A percentile compares a stretch with the other conserved stretches of the same genome.
These are phyloP conservation scores for Pediacus dermestoides DNA, from an alignment of 2,888 invertebrate genomes.

Conservation along the genomic window DNA sequence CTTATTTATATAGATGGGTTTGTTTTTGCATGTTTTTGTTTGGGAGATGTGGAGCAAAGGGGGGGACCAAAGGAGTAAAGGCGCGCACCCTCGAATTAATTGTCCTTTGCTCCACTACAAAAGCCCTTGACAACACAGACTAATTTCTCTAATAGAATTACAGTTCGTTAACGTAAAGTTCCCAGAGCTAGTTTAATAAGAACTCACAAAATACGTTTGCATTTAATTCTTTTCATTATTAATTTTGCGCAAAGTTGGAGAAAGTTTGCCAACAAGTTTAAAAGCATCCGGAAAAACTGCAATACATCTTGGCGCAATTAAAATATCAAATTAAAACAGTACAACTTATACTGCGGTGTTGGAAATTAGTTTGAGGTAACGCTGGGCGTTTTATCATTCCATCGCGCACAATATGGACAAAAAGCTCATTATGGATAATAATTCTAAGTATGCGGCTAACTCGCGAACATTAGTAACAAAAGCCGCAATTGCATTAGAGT, in stretches of 20 bases:
- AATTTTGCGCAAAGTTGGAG: conserved; percentile 12
- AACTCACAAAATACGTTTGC: conserved; percentile 23
- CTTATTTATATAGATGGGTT: conserved; percentile 25
- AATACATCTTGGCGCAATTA: no score
- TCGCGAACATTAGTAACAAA: conserved; percentile 38
- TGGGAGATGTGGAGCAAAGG: no score
- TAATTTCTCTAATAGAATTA: conserved; percentile 30
- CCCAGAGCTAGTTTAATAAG: conserved; percentile 21
- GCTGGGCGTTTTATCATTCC: no score
- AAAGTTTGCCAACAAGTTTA: neutral
- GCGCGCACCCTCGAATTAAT: no score
- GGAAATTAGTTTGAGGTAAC: no score
- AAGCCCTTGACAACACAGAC: conserved; percentile 25
- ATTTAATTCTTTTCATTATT: conserved; percentile 24
- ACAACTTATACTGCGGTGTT: no score
- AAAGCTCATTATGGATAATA: conserved; percentile 37
- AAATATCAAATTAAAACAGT: no score
- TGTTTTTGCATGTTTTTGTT: conserved; percentile 23
- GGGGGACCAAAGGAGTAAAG: no score
- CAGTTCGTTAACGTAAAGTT: conserved; percentile 18
- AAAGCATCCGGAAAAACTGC: no score
- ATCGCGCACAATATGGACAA: conserved; percentile 18
- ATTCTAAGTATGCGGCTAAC: conserved; percentile 38
- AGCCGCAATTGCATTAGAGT: conserved; percentile 40
- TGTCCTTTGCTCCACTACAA: conserved; percentile 23